Evolutionary conservation across 2,888 invertebrate genomes (phyloP).

Genomic region (Pristionchus mayeri): DNA sequence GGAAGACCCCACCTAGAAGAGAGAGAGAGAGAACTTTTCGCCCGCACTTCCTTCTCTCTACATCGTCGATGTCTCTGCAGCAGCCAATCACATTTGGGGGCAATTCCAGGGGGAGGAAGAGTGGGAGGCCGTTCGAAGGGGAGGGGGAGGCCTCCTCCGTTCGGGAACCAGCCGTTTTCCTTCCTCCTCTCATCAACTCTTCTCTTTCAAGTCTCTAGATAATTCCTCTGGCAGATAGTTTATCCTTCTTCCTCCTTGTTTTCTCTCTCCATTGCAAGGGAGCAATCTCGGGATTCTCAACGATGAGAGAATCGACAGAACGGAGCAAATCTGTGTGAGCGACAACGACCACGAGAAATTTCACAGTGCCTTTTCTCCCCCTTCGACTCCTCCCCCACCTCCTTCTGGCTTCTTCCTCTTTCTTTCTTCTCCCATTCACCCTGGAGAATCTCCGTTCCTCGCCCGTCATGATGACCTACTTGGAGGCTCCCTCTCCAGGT

Average conservation of each 20-base stretch:
- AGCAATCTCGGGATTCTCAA: background rate
- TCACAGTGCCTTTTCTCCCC: background rate
- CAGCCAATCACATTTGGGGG: slow-evolving; percentile 6
- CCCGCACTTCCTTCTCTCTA: slow-evolving; percentile 10
- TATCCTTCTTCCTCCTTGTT: background rate
- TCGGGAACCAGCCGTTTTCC: background rate
- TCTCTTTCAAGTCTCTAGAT: background rate
- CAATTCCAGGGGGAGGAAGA: slow-evolving; percentile 1
- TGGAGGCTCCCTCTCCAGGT: slow-evolving; percentile 35
- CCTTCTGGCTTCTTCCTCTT: background rate
- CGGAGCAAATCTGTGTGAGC: slow-evolving; percentile 5
- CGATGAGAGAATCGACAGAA: slow-evolving; percentile 11
- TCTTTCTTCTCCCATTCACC: background rate
- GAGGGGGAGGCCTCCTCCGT: background rate
- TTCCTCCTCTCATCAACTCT: background rate
- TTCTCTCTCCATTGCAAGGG: background rate
- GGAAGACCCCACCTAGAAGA: too few species aligned
- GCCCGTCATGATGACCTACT: slow-evolving; percentile 9
- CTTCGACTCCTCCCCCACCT: background rate
- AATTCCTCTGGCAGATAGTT: background rate
- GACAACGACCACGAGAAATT: background rate
- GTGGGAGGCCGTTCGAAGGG: background rate
- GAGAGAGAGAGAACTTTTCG: background rate
- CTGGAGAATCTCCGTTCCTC: background rate
- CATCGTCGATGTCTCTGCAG: slow-evolving; percentile 8